These are phyloP conservation scores for Leptinotarsa peninsularis DNA, from an alignment of 2,888 invertebrate species.

Conservation along the genomic window DNA sequence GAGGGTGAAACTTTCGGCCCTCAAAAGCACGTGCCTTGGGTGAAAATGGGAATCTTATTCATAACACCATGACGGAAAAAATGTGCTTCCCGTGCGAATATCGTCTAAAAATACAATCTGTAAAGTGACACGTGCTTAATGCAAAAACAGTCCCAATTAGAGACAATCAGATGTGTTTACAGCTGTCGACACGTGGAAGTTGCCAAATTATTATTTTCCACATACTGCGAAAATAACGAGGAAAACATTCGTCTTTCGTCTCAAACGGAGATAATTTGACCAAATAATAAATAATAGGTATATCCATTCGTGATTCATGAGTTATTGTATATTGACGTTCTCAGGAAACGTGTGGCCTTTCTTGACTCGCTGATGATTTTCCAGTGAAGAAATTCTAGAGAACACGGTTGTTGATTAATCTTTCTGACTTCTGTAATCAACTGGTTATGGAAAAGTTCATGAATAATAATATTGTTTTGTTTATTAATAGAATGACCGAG, in stretches of 20 bases:
- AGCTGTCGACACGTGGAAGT: background rate
- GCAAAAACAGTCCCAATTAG: background rate
- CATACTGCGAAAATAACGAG: background rate
- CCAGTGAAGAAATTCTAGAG: constrained; percentile 3
- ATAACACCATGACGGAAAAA: too few relatives aligned
- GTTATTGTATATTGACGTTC: background rate
- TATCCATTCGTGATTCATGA: background rate
- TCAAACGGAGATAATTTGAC: background rate
- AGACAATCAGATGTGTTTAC: background rate
- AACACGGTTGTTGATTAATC: background rate
- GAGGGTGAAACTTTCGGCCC: too few relatives aligned
- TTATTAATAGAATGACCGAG: background rate
- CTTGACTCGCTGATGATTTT: background rate
- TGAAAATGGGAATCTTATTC: too few relatives aligned
- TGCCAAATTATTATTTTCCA: background rate
- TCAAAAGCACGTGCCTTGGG: too few relatives aligned
- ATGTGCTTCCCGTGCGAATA: too few relatives aligned
- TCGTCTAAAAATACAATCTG: too few relatives aligned
- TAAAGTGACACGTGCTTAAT: background rate
- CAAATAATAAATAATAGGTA: background rate
- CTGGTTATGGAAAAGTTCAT: background rate
- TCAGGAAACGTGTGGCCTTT: constrained; percentile 12
- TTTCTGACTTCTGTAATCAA: background rate
- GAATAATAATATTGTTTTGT: background rate
- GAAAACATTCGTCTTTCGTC: constrained; percentile 4